Base-by-base conservation (phyloP, 2,888 invertebrate genomes). In the Antitype chi region DNA sequence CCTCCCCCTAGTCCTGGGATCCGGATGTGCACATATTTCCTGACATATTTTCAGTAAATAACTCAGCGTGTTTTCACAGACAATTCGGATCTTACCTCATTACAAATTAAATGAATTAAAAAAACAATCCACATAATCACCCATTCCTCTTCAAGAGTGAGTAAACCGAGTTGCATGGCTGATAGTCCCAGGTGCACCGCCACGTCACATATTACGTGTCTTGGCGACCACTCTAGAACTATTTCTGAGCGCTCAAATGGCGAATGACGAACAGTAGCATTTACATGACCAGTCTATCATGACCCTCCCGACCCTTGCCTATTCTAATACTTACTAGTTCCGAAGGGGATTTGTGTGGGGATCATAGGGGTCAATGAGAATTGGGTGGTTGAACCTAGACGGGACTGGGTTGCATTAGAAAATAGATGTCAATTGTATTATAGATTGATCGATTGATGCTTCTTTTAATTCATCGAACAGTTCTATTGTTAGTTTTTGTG, bases 171-270 rank as follows among this genome's bases (percentile, higher is more conserved):
- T 60, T 86, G 88, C 85, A 84, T 85, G 68, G 66, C 87, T 81
- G 90, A 89, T 88, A 76, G 83, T 59, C 77, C 85, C 88, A 88
- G 88, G 87, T 88, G 88, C 87, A 86, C 13, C 23, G 43, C 55
- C 52, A 72, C 87, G 88, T 85, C 88, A 85, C 77, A 15, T 79
- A 78, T 90, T 91, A 91, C 94, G 94, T 92, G 92, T 92, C 92
- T 94, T 94, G 94, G 94, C 95, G 85, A 79, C 86, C 82, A 85
- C 80, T 87, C 80, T 81, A 78, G 81, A 84, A 94, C 95, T 96
- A 96, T 96, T 96, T 96, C 92, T 92, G 94, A 88, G 80, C 94
- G 89, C 90, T 91, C 90, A 90, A 93, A 93, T 92, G 91, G 88
- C 92, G 91, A 89, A 93, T 94, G 93, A 94, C 94, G 93, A 93